phyloP scores from a whole-genome alignment of 2,113 vertebrate genomes.

The Cromileptes altivelis region DNA sequence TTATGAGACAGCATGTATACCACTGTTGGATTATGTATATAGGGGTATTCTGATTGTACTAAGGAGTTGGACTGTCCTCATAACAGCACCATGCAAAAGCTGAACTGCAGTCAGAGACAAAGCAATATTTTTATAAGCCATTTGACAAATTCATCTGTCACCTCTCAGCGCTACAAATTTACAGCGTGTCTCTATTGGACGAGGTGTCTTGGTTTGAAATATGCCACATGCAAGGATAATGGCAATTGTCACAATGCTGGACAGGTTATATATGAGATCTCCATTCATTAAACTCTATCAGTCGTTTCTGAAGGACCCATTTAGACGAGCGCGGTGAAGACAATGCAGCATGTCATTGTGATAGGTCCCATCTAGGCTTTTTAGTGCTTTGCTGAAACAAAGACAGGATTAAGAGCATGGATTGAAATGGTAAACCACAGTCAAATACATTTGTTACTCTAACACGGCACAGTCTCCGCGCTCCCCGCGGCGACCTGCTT shows the following conservation, averaged over 20 bases:
- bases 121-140: conserved; percentile 1
- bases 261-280: conserved; percentile 53
- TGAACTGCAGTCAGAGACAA: conserved; percentile 13
- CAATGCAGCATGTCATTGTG: conserved; percentile 61
- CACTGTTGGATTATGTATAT: background rate
- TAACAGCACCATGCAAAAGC: background rate
- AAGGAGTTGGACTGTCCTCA: background rate
- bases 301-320: conserved; percentile 46
- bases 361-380: conserved; percentile 55
- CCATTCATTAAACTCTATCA: conserved; percentile 59
- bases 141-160: conserved; percentile 30
- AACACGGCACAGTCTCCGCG: conserved; percentile 53
- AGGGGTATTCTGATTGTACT: background rate
- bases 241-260: conserved; percentile 55
- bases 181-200: conserved; percentile 12
- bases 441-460: conserved; percentile 74
- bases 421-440: conserved; percentile 67
- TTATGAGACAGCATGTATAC: background rate
- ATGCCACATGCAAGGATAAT: conserved; percentile 53
- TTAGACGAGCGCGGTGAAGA: conserved; percentile 56
- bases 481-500: conserved; percentile 75
- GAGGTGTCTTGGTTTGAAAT: conserved; percentile 46
- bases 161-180: conserved; percentile 29
- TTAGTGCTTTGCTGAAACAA: conserved; percentile 70
- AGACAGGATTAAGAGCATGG: conserved; percentile 73